These are phyloP conservation scores for Scaptomyza graminum DNA, from an alignment of 1,140 invertebrate genomes.

Conservation along the genomic window DNA sequence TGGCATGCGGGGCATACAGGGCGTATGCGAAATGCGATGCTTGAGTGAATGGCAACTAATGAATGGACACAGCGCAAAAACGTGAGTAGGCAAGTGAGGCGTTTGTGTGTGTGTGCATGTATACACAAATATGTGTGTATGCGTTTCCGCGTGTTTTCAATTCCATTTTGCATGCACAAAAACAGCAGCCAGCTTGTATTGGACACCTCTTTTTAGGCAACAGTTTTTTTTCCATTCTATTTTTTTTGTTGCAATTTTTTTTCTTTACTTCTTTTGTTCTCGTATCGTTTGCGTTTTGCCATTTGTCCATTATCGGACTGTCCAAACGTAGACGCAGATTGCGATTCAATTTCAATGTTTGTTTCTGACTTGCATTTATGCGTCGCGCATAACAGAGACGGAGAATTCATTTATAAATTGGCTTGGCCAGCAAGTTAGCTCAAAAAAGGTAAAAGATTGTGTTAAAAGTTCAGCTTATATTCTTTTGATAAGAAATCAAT, in stretches of 20 bases:
- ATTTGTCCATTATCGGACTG: conserved; percentile 53
- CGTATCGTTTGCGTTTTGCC: conserved; percentile 35
- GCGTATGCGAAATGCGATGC: conserved; percentile 53
- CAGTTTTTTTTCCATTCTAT: conserved; percentile 21
- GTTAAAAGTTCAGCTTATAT: no score
- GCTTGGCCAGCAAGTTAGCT: conserved; percentile 7
- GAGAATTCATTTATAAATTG: conserved; percentile 35
- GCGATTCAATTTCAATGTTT: conserved; percentile 52
- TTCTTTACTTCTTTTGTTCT: conserved; percentile 14
- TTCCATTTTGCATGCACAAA: conserved; percentile 46
- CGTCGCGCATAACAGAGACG: conserved; percentile 1
- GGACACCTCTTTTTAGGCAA: conserved; percentile 38
- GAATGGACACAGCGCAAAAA: conserved; percentile 52
- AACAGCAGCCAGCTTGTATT: conserved; percentile 12
- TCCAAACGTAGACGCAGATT: conserved; percentile 45
- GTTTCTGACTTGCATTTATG: conserved; percentile 33
- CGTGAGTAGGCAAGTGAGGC: conserved; percentile 10
- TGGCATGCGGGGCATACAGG: conserved; percentile 2
- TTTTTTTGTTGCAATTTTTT: conserved; percentile 2
- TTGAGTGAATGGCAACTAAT: conserved; percentile 58
- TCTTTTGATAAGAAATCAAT: no score
- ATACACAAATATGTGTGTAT: not conserved
- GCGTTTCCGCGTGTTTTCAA: conserved; percentile 45
- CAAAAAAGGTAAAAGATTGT: not conserved
- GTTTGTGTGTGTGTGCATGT: not conserved